Evolutionary conservation across 2,797 vertebrate species (phyloP).

Genomic region (Aplochiton taeniatus): DNA sequence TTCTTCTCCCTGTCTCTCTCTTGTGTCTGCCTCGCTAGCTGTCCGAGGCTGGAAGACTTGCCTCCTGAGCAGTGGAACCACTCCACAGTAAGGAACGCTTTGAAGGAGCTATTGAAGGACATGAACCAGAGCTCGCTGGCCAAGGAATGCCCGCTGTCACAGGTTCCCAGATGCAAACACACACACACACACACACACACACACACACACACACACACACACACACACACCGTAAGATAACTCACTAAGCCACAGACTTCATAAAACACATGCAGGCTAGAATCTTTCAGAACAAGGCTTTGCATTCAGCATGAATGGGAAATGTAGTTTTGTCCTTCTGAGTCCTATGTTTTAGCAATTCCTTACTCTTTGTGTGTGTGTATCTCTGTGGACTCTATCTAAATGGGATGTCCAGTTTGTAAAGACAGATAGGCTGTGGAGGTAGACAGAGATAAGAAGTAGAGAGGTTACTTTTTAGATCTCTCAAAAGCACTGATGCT

Average conservation of each 20-base stretch:
- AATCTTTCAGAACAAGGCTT: not conserved
- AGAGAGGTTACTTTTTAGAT: conserved; percentile 35
- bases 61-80: conserved; percentile 96
- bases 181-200: not conserved
- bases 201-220: conserved; percentile 1
- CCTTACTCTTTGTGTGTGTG: too few relatives aligned
- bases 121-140: conserved; percentile 98
- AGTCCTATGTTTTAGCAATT: conserved; percentile 6
- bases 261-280: not conserved
- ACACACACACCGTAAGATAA: not conserved
- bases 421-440: conserved; percentile 51
- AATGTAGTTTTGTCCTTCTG: conserved; percentile 26
- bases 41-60: conserved; percentile 93
- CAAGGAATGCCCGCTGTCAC: conserved; percentile 94
- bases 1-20: not conserved
- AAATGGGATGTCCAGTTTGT: conserved; percentile 58
- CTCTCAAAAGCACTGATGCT: not conserved
- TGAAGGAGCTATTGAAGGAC: conserved; percentile 96
- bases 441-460: conserved; percentile 42
- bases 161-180: conserved; percentile 78
- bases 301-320: conserved; percentile 16
- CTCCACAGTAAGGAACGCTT: conserved; percentile 92
- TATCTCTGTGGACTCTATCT: conserved; percentile 33
- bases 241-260: not conserved
- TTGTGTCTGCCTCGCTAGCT: conserved; percentile 67